phyloP scores from a whole-genome alignment of 2,888 invertebrate species.

The Ceriagrion tenellum region DNA sequence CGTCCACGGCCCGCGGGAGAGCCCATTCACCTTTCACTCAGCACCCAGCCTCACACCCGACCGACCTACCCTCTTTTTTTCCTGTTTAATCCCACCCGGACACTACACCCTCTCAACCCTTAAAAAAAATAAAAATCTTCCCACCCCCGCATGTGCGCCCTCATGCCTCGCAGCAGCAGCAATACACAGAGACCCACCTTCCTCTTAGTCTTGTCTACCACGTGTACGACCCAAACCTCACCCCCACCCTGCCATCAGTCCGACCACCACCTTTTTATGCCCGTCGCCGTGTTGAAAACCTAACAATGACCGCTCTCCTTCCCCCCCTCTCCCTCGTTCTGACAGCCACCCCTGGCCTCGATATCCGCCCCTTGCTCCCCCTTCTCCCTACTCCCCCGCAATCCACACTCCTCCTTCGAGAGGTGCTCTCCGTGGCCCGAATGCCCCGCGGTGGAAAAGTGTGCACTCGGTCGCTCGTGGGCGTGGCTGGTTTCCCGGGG shows the following conservation, averaged over 20 bases:
- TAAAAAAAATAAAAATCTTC: neutral
- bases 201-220: neutral
- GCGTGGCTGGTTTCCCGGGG: no score
- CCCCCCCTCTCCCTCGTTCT: neutral
- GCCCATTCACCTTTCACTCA: slow-evolving; percentile 60
- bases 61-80: neutral
- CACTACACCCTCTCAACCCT: neutral
- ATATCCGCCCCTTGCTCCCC: neutral
- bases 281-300: neutral
- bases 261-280: neutral
- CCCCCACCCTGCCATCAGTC: neutral
- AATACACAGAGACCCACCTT: neutral
- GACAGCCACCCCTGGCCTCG: neutral
- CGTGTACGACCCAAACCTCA: neutral
- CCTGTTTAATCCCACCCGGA: neutral
- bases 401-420: no score
- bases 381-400: neutral
- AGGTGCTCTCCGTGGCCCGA: no score
- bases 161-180: neutral
- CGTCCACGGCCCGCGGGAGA: neutral
- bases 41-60: neutral
- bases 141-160: slow-evolving; percentile 33
- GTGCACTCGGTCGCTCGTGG: neutral
- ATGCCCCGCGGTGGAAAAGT: no score
- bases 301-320: neutral